Evolutionary conservation across 2,888 invertebrate genomes (phyloP), one percentile per base, ranked within the genome.

Genomic region (Thecocarcelia acutangulata): DNA sequence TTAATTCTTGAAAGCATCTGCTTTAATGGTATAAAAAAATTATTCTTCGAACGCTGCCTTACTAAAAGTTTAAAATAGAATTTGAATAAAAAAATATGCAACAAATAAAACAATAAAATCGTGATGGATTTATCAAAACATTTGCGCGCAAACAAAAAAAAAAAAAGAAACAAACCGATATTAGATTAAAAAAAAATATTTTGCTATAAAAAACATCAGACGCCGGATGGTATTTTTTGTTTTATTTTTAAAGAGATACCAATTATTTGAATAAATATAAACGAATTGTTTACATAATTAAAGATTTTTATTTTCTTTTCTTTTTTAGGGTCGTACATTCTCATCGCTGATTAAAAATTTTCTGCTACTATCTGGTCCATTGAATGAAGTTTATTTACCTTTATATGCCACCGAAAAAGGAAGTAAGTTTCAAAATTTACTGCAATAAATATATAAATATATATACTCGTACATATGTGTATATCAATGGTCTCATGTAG

Each of bases 321-420:
- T 33, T 33, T 88, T 91, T 76, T 91, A 97, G 97, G 97, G 97
- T 12, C 93, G 95, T 52, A 95, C 94, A 37, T 97, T 96, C 87
- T 93, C 93, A 0, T 92, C 94, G 5, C 86, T 96, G 66, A 97
- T 97, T 84, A 94, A 94, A 84, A 93, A 93, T 86, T 95, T 94
- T 88, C 86, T 97, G 19, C 90, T 91, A 56, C 89, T 89, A 33
- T 93, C 93, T 24, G 91, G 91, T 15, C 93, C 93, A 42, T 92
- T 96, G 74, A 93, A 95, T 73, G 92, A 94, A 0, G 92, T 92
- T 58, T 95, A 94, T 86, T 91, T 97, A 78, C 93, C 94, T 4
- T 92, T 95, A 28, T 97, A 95, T 88, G 93, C 93, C 75, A 95
- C 95, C 0, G 91, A 92, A 9, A 92, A 93, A 84, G 97, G 97